Conservation (phyloP, 2,888 invertebrate genomes). For the Ochropacha duplaris region DNA sequence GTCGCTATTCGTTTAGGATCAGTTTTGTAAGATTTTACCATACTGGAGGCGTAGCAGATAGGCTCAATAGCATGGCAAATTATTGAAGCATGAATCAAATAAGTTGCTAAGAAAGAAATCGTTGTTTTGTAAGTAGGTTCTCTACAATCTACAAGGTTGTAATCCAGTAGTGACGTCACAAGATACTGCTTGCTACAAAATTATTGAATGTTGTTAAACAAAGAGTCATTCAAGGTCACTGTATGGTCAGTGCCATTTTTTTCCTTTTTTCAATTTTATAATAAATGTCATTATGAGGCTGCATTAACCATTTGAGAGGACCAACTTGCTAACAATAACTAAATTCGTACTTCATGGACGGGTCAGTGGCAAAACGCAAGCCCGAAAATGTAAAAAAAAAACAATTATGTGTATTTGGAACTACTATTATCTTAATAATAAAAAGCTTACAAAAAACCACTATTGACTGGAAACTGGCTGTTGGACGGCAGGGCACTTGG, state of each 20-base stretch:
- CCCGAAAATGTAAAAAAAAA: no score
- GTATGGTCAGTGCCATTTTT: slow-evolving; percentile 6
- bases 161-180: slow-evolving; percentile 32
- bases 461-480: no score
- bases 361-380: no score
- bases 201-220: slow-evolving; percentile 51
- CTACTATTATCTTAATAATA: no score
- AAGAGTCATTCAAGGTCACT: slow-evolving; percentile 51
- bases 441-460: no score
- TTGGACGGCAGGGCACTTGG: no score
- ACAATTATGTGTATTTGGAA: neutral
- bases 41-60: neutral
- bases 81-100: neutral
- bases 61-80: neutral
- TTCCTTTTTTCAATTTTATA: neutral
- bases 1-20: neutral
- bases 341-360: no score
- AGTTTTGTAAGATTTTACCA: neutral
- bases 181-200: slow-evolving; percentile 11
- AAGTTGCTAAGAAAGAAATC: no score
- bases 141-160: slow-evolving; percentile 3
- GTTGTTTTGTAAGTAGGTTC: neutral
- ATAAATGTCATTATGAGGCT: no score
- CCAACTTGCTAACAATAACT: no score
- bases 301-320: no score